phyloP scores from a whole-genome alignment of 2,888 invertebrate genomes.

The Schizaphis graminum region DNA sequence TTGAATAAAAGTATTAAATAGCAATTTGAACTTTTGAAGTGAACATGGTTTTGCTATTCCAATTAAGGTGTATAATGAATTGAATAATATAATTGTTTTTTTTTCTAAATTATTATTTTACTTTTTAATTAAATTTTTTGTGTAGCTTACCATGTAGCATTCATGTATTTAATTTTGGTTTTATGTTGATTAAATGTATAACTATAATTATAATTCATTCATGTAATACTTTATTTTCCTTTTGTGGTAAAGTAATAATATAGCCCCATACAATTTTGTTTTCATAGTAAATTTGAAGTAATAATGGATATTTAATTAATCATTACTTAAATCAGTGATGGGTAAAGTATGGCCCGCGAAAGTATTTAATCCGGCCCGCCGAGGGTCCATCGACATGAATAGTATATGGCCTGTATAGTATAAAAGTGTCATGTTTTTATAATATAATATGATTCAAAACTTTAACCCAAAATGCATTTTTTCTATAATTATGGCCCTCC shows the following conservation, averaged over 20 bases:
- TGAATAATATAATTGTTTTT: conserved; percentile 5
- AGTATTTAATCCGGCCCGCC: no score
- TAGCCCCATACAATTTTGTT: background rate
- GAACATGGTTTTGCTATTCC: background rate
- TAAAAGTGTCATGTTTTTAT: no score
- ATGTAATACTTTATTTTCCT: background rate
- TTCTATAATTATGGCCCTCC: no score
- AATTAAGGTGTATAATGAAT: background rate
- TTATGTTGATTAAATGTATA: background rate
- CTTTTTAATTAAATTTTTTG: background rate
- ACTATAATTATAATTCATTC: background rate
- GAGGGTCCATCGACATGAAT: no score
- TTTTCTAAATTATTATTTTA: background rate
- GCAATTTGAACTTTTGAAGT: background rate
- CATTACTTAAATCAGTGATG: no score
- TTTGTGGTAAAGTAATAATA: background rate
- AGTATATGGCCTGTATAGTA: no score
- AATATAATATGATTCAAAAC: no score
- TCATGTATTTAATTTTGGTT: background rate
- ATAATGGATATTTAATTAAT: no score
- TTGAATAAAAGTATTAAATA: conserved; percentile 58
- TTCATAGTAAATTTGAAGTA: background rate
- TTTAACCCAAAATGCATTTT: no score
- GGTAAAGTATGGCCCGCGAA: no score
- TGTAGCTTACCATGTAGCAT: background rate